phyloP scores from a whole-genome alignment of 1,140 invertebrate species.

The Hesperophylax magnus region DNA sequence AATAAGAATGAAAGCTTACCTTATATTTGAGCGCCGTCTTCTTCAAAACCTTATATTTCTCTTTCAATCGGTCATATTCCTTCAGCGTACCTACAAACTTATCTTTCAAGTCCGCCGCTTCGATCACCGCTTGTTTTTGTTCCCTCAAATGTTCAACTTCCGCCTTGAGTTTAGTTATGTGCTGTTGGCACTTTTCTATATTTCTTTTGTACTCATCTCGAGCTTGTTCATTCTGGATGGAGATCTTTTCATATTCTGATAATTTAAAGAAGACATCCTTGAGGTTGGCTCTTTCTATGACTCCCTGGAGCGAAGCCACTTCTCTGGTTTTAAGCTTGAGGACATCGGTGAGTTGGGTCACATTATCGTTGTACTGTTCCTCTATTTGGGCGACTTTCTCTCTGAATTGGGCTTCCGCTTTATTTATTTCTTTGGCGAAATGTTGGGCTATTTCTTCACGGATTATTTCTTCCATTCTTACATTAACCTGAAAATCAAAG shows the following conservation, averaged over 20 bases:
- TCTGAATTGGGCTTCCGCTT: constrained; percentile 67
- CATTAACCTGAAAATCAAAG: constrained; percentile 60
- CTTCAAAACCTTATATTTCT: constrained; percentile 73
- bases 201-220: constrained; percentile 46
- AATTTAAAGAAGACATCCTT: constrained; percentile 62
- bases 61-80: constrained; percentile 65
- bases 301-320: constrained; percentile 71
- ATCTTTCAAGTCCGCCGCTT: constrained; percentile 25
- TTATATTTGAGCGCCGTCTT: constrained; percentile 73
- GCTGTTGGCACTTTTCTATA: constrained; percentile 29
- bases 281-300: constrained; percentile 71
- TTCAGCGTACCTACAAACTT: constrained; percentile 56
- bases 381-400: constrained; percentile 68
- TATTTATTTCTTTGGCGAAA: constrained; percentile 72
- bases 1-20: constrained; percentile 59
- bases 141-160: constrained; percentile 42
- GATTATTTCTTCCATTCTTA: constrained; percentile 70
- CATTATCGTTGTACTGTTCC: constrained; percentile 63
- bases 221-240: constrained; percentile 5
- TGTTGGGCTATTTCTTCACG: constrained; percentile 73
- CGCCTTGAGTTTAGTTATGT: constrained; percentile 32
- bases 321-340: constrained; percentile 71
- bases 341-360: constrained; percentile 67
- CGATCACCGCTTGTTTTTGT: constrained; percentile 11
- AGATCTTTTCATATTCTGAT: constrained; percentile 9